These are phyloP conservation scores for Plagiodera versicolora DNA, from an alignment of 2,888 invertebrate genomes.

Conservation along the genomic window DNA sequence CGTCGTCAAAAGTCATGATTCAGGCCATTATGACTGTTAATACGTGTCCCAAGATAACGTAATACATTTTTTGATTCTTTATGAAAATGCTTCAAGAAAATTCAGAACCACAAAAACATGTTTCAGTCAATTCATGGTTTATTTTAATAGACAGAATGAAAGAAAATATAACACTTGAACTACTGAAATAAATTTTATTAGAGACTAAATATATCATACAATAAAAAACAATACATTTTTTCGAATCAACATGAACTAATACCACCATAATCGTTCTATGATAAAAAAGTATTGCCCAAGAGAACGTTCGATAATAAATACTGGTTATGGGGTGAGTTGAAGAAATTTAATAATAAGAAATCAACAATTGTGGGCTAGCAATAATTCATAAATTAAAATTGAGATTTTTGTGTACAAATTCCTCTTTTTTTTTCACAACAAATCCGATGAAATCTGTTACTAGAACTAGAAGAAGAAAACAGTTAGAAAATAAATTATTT, in stretches of 20 bases:
- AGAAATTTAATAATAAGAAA: not conserved
- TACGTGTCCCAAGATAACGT: no score
- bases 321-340: conserved; percentile 1
- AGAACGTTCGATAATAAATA: conserved; percentile 10
- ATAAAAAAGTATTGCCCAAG: conserved; percentile 4
- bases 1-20: not conserved
- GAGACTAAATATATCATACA: conserved; percentile 17
- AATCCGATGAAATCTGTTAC: no score
- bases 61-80: no score
- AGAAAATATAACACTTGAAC: not conserved
- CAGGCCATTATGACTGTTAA: not conserved
- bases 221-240: conserved; percentile 16
- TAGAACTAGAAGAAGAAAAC: no score
- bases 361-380: not conserved
- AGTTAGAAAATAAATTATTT: no score
- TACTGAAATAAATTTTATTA: conserved; percentile 20
- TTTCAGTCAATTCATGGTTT: no score
- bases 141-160: no score
- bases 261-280: conserved; percentile 3
- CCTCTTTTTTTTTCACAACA: no score
- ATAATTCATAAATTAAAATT: no score
- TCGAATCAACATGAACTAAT: conserved; percentile 13
- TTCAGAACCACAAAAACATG: no score
- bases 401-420: no score
- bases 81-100: no score